These are phyloP conservation scores for Butastur rufipennis DNA, from an alignment of 2,113 vertebrate species.

Conservation along the genomic window DNA sequence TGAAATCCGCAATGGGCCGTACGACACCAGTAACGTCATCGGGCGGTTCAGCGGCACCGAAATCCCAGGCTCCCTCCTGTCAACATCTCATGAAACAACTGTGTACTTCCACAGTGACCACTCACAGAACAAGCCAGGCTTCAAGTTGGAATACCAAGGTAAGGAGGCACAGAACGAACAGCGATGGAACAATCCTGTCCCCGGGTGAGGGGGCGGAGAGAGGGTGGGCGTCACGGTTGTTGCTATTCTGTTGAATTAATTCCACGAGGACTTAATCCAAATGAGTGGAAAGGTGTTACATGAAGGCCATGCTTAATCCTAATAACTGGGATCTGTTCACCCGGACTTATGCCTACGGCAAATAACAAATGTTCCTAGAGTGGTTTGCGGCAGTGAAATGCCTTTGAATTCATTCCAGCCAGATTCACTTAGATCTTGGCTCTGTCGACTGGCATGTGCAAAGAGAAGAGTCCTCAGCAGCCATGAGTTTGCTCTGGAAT, in stretches of 20 bases:
- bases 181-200: not conserved
- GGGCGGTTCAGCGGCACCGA: slow-evolving; percentile 91
- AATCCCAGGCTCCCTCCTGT: slow-evolving; percentile 84
- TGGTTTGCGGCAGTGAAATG: not conserved
- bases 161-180: not conserved
- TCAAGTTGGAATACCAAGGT: slow-evolving; percentile 96
- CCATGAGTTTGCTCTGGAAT: not conserved
- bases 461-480: not conserved
- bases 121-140: slow-evolving; percentile 96
- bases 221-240: not conserved
- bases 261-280: not conserved
- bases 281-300: not conserved
- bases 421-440: not conserved
- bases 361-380: not conserved
- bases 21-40: slow-evolving; percentile 90
- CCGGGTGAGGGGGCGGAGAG: not conserved
- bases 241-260: not conserved
- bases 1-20: slow-evolving; percentile 92
- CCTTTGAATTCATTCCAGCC: not conserved
- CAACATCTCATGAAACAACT: slow-evolving; percentile 91
- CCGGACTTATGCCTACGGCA: not conserved
- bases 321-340: not conserved
- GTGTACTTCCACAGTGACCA: slow-evolving; percentile 98
- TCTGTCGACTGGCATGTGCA: not conserved
- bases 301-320: not conserved